Conservation (phyloP, 2,888 invertebrate genomes). For the Dicranocentrus wangi region DNA sequence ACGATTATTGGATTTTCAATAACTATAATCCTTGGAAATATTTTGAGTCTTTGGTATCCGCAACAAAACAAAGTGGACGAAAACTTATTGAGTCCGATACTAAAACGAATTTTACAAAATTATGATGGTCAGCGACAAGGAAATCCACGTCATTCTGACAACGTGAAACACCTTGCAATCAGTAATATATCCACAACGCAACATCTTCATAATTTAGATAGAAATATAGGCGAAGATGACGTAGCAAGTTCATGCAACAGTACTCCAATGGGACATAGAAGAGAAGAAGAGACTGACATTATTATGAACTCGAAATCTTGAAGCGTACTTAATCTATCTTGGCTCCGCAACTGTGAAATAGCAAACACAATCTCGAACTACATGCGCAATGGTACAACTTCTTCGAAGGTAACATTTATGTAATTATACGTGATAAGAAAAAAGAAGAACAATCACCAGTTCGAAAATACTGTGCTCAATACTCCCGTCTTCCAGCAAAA, state of each 20-base stretch:
- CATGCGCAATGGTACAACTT: no score
- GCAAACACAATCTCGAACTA: no score
- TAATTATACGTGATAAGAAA: no score
- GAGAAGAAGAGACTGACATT: constrained; percentile 22
- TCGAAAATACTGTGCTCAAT: no score
- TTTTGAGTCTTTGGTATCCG: constrained; percentile 69
- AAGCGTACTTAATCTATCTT: no score
- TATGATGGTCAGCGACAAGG: neutral
- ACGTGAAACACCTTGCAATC: neutral
- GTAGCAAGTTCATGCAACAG: constrained; percentile 8
- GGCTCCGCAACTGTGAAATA: no score
- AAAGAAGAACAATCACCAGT: no score
- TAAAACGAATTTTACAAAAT: constrained; percentile 51
- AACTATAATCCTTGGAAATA: constrained; percentile 67
- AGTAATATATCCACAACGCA: constrained; percentile 10
- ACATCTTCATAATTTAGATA: neutral
- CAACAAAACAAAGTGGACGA: constrained; percentile 65
- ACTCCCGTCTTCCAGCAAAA: no score
- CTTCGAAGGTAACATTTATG: no score
- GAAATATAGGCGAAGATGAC: constrained; percentile 10
- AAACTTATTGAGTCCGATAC: constrained; percentile 68
- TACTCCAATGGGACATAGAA: constrained; percentile 5
- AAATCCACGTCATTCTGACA: no score
- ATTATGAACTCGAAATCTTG: no score
- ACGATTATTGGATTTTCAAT: constrained; percentile 75